Conservation (phyloP, 2,888 invertebrate species). For the Allygus modestus region DNA sequence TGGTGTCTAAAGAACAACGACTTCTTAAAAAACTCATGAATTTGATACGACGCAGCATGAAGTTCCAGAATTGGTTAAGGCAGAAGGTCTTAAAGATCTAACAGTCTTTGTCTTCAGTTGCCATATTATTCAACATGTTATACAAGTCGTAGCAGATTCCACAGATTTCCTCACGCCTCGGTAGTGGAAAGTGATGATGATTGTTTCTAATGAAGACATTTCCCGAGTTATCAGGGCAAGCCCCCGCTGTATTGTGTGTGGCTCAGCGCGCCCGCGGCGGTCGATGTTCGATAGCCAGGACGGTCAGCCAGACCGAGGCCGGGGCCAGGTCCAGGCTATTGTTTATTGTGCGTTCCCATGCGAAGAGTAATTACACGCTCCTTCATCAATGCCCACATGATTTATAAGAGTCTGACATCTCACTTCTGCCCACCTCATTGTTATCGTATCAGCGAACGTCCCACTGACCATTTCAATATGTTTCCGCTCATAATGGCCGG, state of each 20-base stretch:
- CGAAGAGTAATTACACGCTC: constrained; percentile 38
- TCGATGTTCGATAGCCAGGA: background rate
- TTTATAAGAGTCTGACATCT: constrained; percentile 47
- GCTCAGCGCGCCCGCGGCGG: background rate
- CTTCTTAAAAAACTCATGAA: no score
- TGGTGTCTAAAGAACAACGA: no score
- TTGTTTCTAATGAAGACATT: no score
- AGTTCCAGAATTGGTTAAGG: no score
- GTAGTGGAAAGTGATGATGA: no score
- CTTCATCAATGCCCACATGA: constrained; percentile 57
- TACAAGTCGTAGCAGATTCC: no score
- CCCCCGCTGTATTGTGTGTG: background rate
- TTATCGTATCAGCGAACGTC: constrained; percentile 13
- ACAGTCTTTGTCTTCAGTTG: no score
- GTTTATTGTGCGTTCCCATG: constrained; percentile 55
- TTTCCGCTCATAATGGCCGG: constrained; percentile 27
- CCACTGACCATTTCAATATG: constrained; percentile 29
- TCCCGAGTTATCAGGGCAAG: no score
- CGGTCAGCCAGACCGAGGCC: background rate
- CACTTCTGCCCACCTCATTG: constrained; percentile 49
- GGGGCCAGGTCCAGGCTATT: constrained; percentile 1
- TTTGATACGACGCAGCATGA: no score
- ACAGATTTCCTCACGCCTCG: no score
- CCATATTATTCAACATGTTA: no score
- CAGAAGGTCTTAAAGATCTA: no score